These are phyloP conservation scores for Maniola hyperantus DNA, from an alignment of 2,888 invertebrate genomes.

Conservation along the genomic window DNA sequence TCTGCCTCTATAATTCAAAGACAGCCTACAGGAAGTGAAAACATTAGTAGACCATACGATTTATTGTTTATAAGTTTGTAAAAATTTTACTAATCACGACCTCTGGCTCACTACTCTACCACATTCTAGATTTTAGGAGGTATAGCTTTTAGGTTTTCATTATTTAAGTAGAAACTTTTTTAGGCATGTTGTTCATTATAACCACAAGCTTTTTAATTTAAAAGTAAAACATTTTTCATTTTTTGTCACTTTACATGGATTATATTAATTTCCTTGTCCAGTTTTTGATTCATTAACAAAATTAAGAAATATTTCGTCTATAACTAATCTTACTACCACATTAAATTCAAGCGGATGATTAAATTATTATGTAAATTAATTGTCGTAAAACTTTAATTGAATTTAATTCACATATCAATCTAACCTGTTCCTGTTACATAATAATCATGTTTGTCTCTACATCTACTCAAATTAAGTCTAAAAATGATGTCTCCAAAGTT, in stretches of 20 bases:
- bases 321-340: background rate
- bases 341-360: background rate
- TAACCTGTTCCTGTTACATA: constrained; percentile 21
- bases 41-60: no score
- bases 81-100: no score
- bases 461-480: constrained; percentile 13
- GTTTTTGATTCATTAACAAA: background rate
- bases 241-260: background rate
- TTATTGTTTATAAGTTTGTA: no score
- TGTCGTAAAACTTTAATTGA: constrained; percentile 15
- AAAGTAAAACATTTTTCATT: background rate
- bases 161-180: no score
- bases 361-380: constrained; percentile 7
- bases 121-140: no score
- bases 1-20: no score
- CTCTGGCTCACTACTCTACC: no score
- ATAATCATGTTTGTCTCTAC: background rate
- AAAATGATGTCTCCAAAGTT: background rate
- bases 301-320: no score
- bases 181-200: no score
- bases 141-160: no score
- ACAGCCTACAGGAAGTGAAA: no score
- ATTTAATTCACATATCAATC: background rate
- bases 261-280: background rate
- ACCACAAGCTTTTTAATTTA: no score